Evolutionary conservation across 2,797 vertebrate species (phyloP).

Genomic region (Syngnathus acus): DNA sequence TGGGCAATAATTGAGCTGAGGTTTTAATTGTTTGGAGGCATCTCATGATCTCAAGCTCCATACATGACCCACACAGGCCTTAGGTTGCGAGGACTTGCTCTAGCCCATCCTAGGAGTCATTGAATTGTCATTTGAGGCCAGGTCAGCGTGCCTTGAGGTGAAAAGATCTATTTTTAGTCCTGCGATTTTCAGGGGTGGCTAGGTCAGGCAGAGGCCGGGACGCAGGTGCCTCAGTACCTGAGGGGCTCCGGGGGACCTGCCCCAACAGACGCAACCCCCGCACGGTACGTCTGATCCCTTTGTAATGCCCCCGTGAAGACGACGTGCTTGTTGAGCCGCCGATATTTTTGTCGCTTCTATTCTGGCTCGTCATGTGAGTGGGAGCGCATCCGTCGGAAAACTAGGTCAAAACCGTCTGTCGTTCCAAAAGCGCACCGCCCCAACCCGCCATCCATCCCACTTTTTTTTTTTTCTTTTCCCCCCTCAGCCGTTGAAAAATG

Average conservation of each 20-base stretch:
- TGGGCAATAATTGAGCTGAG: too few species aligned
- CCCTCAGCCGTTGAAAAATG: conserved; percentile 42
- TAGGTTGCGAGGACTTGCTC: not conserved
- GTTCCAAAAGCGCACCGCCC: conserved; percentile 45
- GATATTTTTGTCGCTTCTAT: conserved; percentile 46
- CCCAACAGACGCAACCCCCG: not conserved
- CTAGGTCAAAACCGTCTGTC: conserved; percentile 69
- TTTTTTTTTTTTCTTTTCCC: conserved; percentile 20
- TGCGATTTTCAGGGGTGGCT: conserved; percentile 28
- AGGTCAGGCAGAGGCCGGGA: conserved; percentile 35
- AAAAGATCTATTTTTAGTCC: conserved; percentile 12
- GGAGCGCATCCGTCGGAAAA: conserved; percentile 51
- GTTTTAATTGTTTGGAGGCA: not conserved
- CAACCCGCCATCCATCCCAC: conserved; percentile 46
- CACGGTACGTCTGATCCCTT: conserved; percentile 5
- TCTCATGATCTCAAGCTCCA: not conserved
- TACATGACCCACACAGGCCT: not conserved
- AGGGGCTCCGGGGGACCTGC: conserved; percentile 15
- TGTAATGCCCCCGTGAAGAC: conserved; percentile 16
- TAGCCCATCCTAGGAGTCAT: not conserved
- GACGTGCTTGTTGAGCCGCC: conserved; percentile 14
- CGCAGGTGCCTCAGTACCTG: conserved; percentile 37
- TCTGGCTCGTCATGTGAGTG: conserved; percentile 39
- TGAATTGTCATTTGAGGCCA: not conserved
- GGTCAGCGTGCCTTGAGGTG: conserved; percentile 9